phyloP scores from a whole-genome alignment of 1,140 invertebrate genomes.

The Zaprionus inermis region DNA sequence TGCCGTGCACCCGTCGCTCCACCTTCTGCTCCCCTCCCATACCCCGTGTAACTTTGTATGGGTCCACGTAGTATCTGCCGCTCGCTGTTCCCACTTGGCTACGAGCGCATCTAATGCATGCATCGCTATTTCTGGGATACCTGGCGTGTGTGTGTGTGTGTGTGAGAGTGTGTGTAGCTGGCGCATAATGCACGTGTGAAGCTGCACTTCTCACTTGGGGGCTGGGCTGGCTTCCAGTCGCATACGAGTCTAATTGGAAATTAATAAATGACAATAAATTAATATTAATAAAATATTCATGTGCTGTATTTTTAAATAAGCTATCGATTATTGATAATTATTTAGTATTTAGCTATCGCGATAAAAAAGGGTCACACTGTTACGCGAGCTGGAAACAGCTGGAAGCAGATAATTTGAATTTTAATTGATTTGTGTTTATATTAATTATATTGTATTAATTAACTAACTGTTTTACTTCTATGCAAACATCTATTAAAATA shows the following conservation, averaged over 20 bases:
- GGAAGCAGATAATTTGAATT: no score
- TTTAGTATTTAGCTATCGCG: no score
- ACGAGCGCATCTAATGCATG: conserved; percentile 49
- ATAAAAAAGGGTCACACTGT: no score
- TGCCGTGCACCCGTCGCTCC: conserved; percentile 30
- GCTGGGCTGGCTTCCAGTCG: conserved; percentile 14
- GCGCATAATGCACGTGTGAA: conserved; percentile 71
- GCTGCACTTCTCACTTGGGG: conserved; percentile 37
- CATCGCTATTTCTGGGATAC: conserved; percentile 33
- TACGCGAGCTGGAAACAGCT: no score
- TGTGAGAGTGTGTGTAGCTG: neutral
- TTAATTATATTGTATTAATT: neutral
- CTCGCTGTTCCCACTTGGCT: conserved; percentile 28
- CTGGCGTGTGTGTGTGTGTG: conserved; percentile 4
- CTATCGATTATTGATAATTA: no score
- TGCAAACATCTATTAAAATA: no score
- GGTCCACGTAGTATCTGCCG: conserved; percentile 32
- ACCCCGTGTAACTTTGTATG: conserved; percentile 65
- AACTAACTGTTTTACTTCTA: no score
- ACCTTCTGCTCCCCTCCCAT: neutral
- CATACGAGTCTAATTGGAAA: conserved; percentile 62
- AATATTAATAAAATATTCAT: conserved; percentile 54
- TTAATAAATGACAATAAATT: conserved; percentile 72
- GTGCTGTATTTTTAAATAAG: no score
- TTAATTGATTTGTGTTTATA: no score